Base-by-base conservation (phyloP, 35 echinoderm and acorn worm genomes). In the Anneissia japonica region DNA sequence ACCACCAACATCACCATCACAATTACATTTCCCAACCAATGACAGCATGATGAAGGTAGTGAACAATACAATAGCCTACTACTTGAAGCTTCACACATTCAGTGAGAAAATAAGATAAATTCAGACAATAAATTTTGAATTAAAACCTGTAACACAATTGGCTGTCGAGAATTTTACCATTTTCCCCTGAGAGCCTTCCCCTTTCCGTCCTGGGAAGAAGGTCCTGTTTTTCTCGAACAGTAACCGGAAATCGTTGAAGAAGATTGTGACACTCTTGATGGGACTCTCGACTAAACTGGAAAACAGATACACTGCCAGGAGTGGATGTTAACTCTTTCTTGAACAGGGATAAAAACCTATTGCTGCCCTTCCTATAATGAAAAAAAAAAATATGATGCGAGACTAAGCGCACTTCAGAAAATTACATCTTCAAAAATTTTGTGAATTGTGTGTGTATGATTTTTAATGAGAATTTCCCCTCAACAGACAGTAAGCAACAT, bases 331-430 rank as follows among this genome's bases (percentile, higher is more conserved):
- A 85, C 21, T 90, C 83, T 80, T 99, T 94, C 87, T 94, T 94
- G 83, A 36, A 94, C 0, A 99, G 46, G 11, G 96, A 94, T 39
- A 99, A 76, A 72, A 87, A 99, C 5, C 96, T 92, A 90, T 93
- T 99, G 31, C 76, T 80, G 28, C 92, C 96, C 29, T 93, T 94
- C 7, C 96, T 99, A 80, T 29, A 88, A 46, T 37, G 21, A 43
- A 74, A 83, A 35, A 30, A 72, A 26, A 26, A 77, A 89, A 5
- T 33, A 75, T 56, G 77, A 89, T 35, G 3, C 14, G 23, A n/a
- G n/a, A 4, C 34, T 80, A 17, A 30, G 16, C 32, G 4, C 31
- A 31, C 10, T 85, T 76, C 51, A 23, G 34, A 14, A n/a, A 23
- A 17, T 83, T 23, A 26, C 40, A 72, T 28, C 16, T 23, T 28